Evolutionary conservation across 2,113 vertebrate species (phyloP), one percentile per base, ranked within the genome.

Genomic region (Gulo gulo): DNA sequence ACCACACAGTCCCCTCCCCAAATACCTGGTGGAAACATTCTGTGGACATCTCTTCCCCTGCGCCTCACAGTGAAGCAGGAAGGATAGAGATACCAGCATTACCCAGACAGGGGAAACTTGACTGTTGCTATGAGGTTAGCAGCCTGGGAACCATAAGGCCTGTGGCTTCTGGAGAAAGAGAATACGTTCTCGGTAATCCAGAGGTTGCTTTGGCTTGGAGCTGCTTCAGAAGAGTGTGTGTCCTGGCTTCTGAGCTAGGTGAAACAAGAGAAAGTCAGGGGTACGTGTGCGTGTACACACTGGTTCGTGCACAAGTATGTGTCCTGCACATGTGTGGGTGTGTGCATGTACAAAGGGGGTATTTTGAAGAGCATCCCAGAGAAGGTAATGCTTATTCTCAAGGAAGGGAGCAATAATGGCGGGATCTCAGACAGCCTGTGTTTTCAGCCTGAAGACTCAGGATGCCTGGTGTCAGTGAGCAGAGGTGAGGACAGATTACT

Each of bases 231-330:
- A 69, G 36, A 74, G 57, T 16, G 1, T 2, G 7, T 50, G 71
- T 36, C 94, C 91, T 85, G 76, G 88, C 82, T 96, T 88, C 71
- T 16, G 36, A 59, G 89, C 55, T 82, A 92, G 78, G 78, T 97
- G 86, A 47, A 47, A 84, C 24, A 42, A 47, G 65, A 93, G 14
- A 52, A 52, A 94, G 71, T n/a, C 26, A 34, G 57, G 86, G 59
- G 34, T 76, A 36, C 16, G 26, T 47, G 26, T 36, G 36, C 29
- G 3, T 4, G 23, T 7, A 6, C 11, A 8, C 34, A 57, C 14
- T 2, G 15, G 8, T 55, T 61, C 26, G 8, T 63, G 74, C 47
- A 52, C 4, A 63, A n/a, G 23, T 23, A 4, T 50, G 26, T 47
- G 23, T 24, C 16, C 14, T 82, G 42, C 39, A 12, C 18, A 1